Conservation (phyloP, 2,797 vertebrate genomes). For the Microctenopoma steveboyesi region DNA sequence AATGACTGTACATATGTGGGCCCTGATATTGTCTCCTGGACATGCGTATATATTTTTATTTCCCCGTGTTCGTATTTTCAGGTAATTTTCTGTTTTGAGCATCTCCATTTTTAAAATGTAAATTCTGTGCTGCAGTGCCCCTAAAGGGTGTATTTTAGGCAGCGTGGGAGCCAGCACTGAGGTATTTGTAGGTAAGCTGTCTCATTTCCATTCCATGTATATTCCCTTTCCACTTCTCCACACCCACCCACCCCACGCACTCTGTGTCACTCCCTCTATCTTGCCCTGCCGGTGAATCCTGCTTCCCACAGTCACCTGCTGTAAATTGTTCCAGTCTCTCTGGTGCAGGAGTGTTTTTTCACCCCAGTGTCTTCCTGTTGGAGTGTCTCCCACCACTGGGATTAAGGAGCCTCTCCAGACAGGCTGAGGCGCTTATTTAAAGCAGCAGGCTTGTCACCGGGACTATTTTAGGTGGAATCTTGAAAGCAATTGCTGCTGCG, state of each 20-base stretch:
- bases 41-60: slow-evolving; percentile 26
- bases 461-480: slow-evolving; percentile 83
- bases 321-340: slow-evolving; percentile 77
- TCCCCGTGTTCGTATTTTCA: slow-evolving; percentile 40
- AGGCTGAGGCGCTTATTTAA: slow-evolving; percentile 83
- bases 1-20: slow-evolving; percentile 17
- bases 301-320: slow-evolving; percentile 73
- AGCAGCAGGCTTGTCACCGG: slow-evolving; percentile 82
- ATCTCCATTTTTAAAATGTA: slow-evolving; percentile 57
- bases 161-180: slow-evolving; percentile 38
- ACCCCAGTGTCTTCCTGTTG: slow-evolving; percentile 72
- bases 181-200: slow-evolving; percentile 71
- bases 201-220: slow-evolving; percentile 64
- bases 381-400: slow-evolving; percentile 81
- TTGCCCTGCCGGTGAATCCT: slow-evolving; percentile 64
- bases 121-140: slow-evolving; percentile 46
- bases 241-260: slow-evolving; percentile 28
- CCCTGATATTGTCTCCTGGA: slow-evolving; percentile 25
- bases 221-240: slow-evolving; percentile 46
- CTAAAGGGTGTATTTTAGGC: slow-evolving; percentile 52
- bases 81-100: slow-evolving; percentile 43
- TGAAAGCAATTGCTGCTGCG: slow-evolving; percentile 80
- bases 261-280: slow-evolving; percentile 45
- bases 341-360: slow-evolving; percentile 64
- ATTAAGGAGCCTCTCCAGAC: slow-evolving; percentile 83